phyloP scores from a whole-genome alignment of 2,113 vertebrate genomes.

The Mastomys natalensis region DNA sequence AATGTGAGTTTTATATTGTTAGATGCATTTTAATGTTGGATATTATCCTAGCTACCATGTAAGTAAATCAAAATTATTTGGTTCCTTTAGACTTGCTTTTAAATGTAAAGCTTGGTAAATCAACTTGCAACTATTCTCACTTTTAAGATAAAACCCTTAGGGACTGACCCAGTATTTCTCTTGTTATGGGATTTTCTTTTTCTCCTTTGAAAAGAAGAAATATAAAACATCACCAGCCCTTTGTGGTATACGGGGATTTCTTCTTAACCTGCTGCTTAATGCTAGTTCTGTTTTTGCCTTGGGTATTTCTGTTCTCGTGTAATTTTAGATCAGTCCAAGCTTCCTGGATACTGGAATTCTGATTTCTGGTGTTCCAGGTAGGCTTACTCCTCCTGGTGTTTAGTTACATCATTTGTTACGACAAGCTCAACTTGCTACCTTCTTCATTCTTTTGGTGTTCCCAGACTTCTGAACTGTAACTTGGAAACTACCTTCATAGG shows the following conservation, averaged over 20 bases:
- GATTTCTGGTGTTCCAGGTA: background rate
- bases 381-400: background rate
- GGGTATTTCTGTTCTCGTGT: background rate
- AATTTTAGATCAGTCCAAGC: background rate
- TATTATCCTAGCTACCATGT: background rate
- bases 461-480: too few species aligned
- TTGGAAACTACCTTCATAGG: background rate
- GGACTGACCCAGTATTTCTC: background rate
- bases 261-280: background rate
- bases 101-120: background rate
- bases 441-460: background rate
- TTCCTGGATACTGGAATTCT: too few species aligned
- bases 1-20: background rate
- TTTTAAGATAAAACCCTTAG: background rate
- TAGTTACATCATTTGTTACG: background rate
- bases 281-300: background rate
- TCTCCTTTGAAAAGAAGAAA: background rate
- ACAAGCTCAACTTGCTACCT: background rate
- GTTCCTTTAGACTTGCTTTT: conserved; percentile 33
- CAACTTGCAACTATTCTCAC: background rate
- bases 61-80: background rate
- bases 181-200: background rate
- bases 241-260: background rate
- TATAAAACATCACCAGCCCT: background rate
- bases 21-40: background rate